Conservation (phyloP, 1,140 invertebrate genomes). For the Pogonognathellus flavescens region DNA sequence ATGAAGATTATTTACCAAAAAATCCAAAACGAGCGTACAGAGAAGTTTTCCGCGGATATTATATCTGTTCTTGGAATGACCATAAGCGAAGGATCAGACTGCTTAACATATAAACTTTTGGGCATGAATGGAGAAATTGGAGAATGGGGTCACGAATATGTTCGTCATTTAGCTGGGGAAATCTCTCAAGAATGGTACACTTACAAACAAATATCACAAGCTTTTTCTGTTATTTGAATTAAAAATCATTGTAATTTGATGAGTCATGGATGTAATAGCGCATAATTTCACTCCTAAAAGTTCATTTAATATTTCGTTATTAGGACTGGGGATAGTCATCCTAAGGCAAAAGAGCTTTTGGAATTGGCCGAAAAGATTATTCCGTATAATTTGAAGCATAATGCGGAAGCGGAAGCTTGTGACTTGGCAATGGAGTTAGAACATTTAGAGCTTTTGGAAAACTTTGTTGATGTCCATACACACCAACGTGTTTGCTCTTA, state of each 20-base stretch:
- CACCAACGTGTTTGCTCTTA: slow-evolving; percentile 96
- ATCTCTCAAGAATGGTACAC: slow-evolving; percentile 75
- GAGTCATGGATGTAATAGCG: not conserved
- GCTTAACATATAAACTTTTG: slow-evolving; percentile 89
- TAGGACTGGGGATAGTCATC: slow-evolving; percentile 65
- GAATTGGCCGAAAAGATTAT: slow-evolving; percentile 89
- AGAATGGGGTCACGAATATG: slow-evolving; percentile 99
- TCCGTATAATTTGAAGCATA: slow-evolving; percentile 98
- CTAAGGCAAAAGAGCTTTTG: slow-evolving; percentile 78
- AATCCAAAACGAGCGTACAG: slow-evolving; percentile 73
- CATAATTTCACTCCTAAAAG: too few relatives aligned
- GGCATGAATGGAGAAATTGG: slow-evolving; percentile 87
- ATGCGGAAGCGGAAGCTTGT: slow-evolving; percentile 99
- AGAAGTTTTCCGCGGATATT: slow-evolving; percentile 92
- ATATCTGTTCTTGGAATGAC: slow-evolving; percentile 98
- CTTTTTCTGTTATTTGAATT: not conserved
- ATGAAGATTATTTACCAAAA: slow-evolving; percentile 92
- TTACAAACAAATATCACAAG: not conserved
- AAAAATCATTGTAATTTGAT: not conserved
- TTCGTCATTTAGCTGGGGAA: slow-evolving; percentile 81
- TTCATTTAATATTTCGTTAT: not conserved
- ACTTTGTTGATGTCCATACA: slow-evolving; percentile 93
- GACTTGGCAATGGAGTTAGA: slow-evolving; percentile 99
- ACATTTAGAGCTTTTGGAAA: slow-evolving; percentile 86
- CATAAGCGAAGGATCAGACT: slow-evolving; percentile 89